Conservation (phyloP, 2,113 vertebrate genomes). For the Natator depressus region DNA sequence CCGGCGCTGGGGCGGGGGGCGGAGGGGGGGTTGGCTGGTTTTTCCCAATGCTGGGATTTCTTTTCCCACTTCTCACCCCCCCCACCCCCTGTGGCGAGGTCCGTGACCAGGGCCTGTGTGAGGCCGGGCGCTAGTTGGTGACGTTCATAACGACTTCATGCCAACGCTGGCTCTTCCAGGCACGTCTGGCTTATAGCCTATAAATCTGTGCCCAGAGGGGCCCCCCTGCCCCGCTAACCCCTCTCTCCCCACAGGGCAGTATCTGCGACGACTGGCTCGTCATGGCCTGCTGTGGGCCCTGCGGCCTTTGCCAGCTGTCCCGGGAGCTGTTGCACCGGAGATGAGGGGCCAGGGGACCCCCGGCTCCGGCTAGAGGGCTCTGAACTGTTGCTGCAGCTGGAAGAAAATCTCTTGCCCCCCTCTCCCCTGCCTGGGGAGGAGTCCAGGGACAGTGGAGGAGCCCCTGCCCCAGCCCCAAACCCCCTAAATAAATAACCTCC, state of each 20-base stretch:
- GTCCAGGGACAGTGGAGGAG: not conserved
- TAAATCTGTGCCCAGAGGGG: not conserved
- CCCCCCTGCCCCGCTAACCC: not conserved
- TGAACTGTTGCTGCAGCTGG: not conserved
- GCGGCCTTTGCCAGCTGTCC: slow-evolving; percentile 1
- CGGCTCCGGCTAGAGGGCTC: too few relatives aligned
- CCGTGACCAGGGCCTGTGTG: too few relatives aligned
- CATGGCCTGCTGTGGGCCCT: not conserved
- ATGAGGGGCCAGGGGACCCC: not conserved
- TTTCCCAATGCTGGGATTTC: not conserved
- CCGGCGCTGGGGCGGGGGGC: not conserved
- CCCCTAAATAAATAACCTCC: not conserved
- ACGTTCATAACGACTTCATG: too few relatives aligned
- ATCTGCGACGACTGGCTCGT: not conserved
- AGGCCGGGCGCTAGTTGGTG: too few relatives aligned
- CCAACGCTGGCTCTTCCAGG: too few relatives aligned
- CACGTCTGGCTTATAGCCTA: rapidly evolving
- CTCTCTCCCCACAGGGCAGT: not conserved
- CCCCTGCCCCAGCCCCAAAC: too few relatives aligned
- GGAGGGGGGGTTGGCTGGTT: not conserved
- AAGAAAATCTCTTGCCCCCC: not conserved
- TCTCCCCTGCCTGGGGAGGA: not conserved
- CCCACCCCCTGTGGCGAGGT: too few relatives aligned
- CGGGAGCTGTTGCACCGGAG: not conserved
- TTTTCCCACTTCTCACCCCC: too few relatives aligned